Evolutionary conservation across 2,113 vertebrate species (phyloP).

Genomic region (Melospiza georgiana): DNA sequence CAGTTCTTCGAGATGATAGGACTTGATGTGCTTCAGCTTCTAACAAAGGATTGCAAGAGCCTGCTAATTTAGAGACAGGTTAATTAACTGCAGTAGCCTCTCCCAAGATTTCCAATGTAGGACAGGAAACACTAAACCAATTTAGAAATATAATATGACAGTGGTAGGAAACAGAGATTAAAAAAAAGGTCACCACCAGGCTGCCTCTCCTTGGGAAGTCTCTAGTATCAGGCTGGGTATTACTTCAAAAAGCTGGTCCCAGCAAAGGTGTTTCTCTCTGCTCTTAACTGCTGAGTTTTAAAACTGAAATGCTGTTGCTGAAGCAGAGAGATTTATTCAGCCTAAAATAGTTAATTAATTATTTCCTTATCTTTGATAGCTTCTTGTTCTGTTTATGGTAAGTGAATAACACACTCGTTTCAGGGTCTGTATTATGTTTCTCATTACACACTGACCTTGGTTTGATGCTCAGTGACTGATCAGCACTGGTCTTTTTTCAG

Average conservation of each 20-base stretch:
- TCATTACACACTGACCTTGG: neutral
- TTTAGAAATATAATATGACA: neutral
- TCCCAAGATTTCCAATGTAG: neutral
- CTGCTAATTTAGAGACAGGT: neutral
- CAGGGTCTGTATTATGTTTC: neutral
- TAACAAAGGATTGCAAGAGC: neutral
- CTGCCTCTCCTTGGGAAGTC: neutral
- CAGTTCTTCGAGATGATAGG: rapidly evolving
- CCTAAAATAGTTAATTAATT: neutral
- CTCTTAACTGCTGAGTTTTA: neutral
- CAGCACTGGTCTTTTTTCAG: neutral
- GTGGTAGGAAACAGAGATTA: neutral
- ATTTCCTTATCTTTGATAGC: neutral
- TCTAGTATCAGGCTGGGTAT: neutral
- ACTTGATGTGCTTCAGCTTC: neutral
- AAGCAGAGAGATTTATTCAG: neutral
- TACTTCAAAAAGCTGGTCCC: neutral
- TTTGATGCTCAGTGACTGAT: neutral
- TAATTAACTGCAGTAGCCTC: neutral
- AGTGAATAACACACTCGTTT: neutral
- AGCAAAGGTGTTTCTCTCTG: neutral
- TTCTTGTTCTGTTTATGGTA: neutral
- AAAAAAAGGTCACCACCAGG: neutral
- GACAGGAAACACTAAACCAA: neutral
- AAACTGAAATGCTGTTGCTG: neutral